Base-by-base conservation (phyloP, 92 coral and sea anemone species). In the Umimayanthus kanabou region DNA sequence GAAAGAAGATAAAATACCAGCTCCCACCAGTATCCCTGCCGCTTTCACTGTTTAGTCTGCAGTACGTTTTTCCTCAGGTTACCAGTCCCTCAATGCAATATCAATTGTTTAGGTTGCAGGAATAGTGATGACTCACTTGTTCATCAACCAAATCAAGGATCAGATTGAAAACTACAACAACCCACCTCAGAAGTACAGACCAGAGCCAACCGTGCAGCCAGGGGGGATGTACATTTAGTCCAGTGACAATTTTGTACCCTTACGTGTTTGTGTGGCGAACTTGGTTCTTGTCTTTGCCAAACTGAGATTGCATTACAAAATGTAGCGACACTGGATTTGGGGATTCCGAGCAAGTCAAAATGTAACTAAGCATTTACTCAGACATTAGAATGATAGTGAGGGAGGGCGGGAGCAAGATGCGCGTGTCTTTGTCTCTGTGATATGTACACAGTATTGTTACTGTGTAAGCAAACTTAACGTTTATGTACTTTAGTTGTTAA, bases 101-200 rank as follows among this genome's bases (percentile, higher is more conserved):
- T 73, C 30, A 50, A 39, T 39, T 67, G 20, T 84, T 39, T 79
- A 96, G 98, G 83, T 97, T 75, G 91, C 91, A 77, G 99, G 99
- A 39, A 94, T 97, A 30, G 91, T 97, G 61, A 87, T 97, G 92
- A 97, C 99, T 0, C 98, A 97, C 93, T 69, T 92, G 86, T 97
- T 95, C 79, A 92, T 97, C 50, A 84, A 90, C 57, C 96, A 97
- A 80, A 97, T 97, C 76, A 79, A 92, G 80, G 97, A 95, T 14
- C 98, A 96, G 84, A 97, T 97, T 66, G 98, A 94, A 33, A 93
- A 92, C 66, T 93, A 94, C 89, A 86, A 85, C 39, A 86, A 86
- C 33, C 98, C 98, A n/a, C 96, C 93, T 11, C 92, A 81, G 81
- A 91, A 90, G 82, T 95, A 95, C 87, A 73, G 98, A 76, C 98